phyloP scores from a whole-genome alignment of 2,888 invertebrate genomes.

The Cremastinae sp. region DNA sequence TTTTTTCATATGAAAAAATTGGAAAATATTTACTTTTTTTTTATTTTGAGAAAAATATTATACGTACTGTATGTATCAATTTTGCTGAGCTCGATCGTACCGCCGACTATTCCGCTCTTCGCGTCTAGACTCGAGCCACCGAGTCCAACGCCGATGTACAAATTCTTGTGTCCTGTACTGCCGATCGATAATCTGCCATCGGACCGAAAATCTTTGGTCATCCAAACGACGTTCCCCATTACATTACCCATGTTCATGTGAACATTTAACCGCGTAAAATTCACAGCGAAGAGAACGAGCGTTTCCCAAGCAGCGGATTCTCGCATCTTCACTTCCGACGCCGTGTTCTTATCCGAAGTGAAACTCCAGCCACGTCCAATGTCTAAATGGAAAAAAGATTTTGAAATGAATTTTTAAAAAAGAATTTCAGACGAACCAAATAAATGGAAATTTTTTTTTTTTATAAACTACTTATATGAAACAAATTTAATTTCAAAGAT shows the following conservation, averaged over 20 bases:
- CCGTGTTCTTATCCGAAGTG: slow-evolving; percentile 83
- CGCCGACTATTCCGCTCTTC: slow-evolving; percentile 98
- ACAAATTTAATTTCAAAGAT: no score
- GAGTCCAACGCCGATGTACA: slow-evolving; percentile 93
- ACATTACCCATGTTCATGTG: slow-evolving; percentile 99
- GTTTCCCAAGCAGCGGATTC: slow-evolving; percentile 94
- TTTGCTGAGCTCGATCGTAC: slow-evolving; percentile 94
- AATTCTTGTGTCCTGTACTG: slow-evolving; percentile 95
- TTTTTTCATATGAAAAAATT: no score
- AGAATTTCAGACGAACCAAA: background rate
- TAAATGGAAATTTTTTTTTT: background rate
- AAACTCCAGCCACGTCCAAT: slow-evolving; percentile 83
- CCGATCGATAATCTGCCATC: slow-evolving; percentile 96
- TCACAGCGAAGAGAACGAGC: slow-evolving; percentile 96
- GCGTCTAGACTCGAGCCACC: slow-evolving; percentile 96
- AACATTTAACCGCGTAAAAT: slow-evolving; percentile 97
- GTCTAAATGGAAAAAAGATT: slow-evolving; percentile 72
- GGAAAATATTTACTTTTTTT: no score
- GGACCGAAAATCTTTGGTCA: slow-evolving; percentile 94
- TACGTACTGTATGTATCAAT: slow-evolving; percentile 90
- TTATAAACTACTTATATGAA: no score
- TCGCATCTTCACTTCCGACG: slow-evolving; percentile 83
- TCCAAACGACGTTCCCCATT: slow-evolving; percentile 99
- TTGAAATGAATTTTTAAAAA: no score
- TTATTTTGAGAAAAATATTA: slow-evolving; percentile 2